A percentile compares a stretch with the other conserved stretches of the same genome.
These are phyloP conservation scores for Danaus chrysippus DNA, from an alignment of 2,888 invertebrate species.

Conservation along the genomic window DNA sequence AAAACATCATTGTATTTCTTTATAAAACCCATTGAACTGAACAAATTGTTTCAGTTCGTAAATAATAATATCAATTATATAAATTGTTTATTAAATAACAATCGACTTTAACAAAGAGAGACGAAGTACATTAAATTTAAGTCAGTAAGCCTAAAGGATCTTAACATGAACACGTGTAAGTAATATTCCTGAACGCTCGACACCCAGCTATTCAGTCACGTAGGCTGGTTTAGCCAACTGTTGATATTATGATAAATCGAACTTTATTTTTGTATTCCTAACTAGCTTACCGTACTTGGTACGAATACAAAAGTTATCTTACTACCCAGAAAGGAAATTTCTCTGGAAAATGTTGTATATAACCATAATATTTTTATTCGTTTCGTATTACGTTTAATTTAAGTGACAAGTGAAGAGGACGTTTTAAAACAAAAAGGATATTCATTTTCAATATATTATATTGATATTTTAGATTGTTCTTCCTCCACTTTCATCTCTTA, in stretches of 20 bases:
- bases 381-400: too few relatives aligned
- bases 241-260: conserved; percentile 8
- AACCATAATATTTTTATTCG: background rate
- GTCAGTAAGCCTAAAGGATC: background rate
- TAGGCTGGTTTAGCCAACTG: conserved; percentile 23
- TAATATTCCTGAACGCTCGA: conserved; percentile 30
- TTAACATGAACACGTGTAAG: conserved; percentile 31
- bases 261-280: conserved; percentile 3
- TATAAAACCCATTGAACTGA: too few relatives aligned
- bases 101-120: conserved; percentile 11
- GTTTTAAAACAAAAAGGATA: too few relatives aligned
- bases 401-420: too few relatives aligned
- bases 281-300: background rate
- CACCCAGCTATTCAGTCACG: conserved; percentile 32
- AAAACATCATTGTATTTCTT: too few relatives aligned
- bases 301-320: background rate
- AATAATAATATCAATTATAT: background rate
- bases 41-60: background rate
- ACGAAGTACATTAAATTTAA: background rate
- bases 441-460: too few relatives aligned
- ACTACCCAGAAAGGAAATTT: background rate
- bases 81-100: background rate
- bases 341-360: background rate
- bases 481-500: too few relatives aligned
- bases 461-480: too few relatives aligned